Conservation (phyloP, 2,797 vertebrate genomes). For the Alca torda region DNA sequence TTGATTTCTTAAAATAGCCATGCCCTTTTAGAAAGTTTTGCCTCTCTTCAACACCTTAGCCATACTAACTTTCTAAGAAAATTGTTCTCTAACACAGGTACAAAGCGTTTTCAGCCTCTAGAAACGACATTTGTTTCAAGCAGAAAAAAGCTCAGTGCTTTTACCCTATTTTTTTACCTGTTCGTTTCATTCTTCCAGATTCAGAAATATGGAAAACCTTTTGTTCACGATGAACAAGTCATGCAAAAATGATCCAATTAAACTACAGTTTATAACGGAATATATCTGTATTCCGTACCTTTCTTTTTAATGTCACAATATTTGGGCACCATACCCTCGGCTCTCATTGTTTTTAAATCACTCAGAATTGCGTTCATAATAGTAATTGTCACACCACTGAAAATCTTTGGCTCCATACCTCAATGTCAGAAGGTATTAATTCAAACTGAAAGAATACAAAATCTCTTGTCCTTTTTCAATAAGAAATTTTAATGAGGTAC, state of each 20-base stretch:
- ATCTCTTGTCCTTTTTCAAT: background rate
- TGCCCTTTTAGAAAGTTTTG: background rate
- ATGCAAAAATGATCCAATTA: background rate
- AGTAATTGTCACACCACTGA: slow-evolving; percentile 11
- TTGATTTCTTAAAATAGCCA: background rate
- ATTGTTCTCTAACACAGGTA: no score
- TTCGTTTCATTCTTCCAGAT: background rate
- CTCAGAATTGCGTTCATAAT: slow-evolving; percentile 20
- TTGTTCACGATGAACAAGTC: background rate
- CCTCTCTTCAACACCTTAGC: no score
- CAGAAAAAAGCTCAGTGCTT: no score
- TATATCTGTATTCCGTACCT: background rate
- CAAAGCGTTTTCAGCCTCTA: no score
- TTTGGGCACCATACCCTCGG: background rate
- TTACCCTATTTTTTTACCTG: background rate
- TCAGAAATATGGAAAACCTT: background rate
- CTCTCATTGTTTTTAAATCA: background rate
- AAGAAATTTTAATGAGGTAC: background rate
- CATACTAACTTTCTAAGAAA: no score
- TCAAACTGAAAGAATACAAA: slow-evolving; percentile 19
- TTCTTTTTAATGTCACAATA: slow-evolving; percentile 23
- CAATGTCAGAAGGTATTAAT: background rate
- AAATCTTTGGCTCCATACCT: slow-evolving; percentile 11
- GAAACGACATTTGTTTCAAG: no score
- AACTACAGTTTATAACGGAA: background rate